Base-by-base conservation (phyloP, 2,797 vertebrate species). In the Hypotaenidia okinawae region DNA sequence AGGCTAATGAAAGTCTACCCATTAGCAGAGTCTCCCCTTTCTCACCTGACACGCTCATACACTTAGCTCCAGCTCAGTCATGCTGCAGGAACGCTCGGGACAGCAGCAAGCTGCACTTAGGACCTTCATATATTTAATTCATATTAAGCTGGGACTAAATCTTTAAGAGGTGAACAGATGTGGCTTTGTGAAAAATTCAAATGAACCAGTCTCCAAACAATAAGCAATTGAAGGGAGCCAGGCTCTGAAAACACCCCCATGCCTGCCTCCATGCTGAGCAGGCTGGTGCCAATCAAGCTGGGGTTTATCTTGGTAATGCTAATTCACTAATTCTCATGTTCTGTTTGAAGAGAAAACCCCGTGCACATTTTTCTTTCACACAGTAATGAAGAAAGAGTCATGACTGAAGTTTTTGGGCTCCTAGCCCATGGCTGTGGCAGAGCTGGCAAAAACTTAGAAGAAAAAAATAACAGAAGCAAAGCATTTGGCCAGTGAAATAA, bases 81-180 rank as follows among this genome's bases (percentile, higher is more conserved):
- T 81, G 63, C 58, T 51, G 45, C 55, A 83, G 58, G 43, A 73
- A 52, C 0, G 4, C 39, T 64, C 67, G 57, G 78, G 61, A 78
- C 84, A 70, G 17, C 73, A 78, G 41, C 35, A 78, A 81, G 81
- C 62, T 93, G 51, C 69, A 57, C 79, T 76, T 15, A 33, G 17
- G 19, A 86, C 87, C 77, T 84, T 90, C 77, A 13, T 7, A 30
- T 67, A 86, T 87, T 94, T 88, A 92, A 93, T 94, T 90, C 61
- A 33, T n/a, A 63, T 64, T 35, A 91, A 94, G 54, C 62, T 84
- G 69, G 43, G 62, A 84, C 59, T 75, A 55, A 87, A 84, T 76
- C 82, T 84, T 86, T 39, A 33, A 75, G 74, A 93, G 87, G 74
- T 84, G 89, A 91, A 88, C 85, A 96, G 96, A 91, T 95, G 95